Evolutionary conservation across 1,140 invertebrate species (phyloP).

Genomic region (Megalopta genalis): DNA sequence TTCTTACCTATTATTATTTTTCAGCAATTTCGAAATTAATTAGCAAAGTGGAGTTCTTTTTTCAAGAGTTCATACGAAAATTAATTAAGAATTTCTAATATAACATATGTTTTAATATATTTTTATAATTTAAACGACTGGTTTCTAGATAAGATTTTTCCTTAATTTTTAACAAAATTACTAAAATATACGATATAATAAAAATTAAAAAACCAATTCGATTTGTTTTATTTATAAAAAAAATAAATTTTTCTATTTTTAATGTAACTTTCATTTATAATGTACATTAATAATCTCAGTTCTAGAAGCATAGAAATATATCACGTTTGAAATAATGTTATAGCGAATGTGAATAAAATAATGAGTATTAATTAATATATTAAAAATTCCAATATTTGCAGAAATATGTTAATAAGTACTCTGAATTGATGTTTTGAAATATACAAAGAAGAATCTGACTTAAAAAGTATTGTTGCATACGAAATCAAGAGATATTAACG

Average conservation of each 20-base stretch:
- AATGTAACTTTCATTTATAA: not conserved
- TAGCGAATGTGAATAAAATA: not conserved
- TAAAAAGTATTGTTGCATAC: slow-evolving; percentile 14
- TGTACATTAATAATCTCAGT: slow-evolving; percentile 22
- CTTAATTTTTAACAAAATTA: not conserved
- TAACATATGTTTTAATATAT: slow-evolving; percentile 5
- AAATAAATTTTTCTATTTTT: slow-evolving; percentile 6
- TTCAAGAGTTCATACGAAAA: not conserved
- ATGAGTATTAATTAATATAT: slow-evolving; percentile 11
- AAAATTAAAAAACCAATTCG: not conserved
- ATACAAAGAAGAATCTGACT: slow-evolving; percentile 17
- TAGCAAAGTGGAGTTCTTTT: not conserved
- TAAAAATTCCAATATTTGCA: not conserved
- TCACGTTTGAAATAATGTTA: slow-evolving; percentile 26
- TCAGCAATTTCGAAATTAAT: not conserved
- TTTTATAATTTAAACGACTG: not conserved
- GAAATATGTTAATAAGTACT: slow-evolving; percentile 9
- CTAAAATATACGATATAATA: not conserved
- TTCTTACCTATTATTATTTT: not conserved
- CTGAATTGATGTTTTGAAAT: not conserved
- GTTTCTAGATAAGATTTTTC: not conserved
- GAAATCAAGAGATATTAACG: slow-evolving; percentile 29
- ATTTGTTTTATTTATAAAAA: not conserved
- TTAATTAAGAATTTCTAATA: not conserved
- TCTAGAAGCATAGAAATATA: slow-evolving; percentile 5